Base-by-base conservation (phyloP, 2,113 vertebrate species). In the Campylomormyrus tamandua region DNA sequence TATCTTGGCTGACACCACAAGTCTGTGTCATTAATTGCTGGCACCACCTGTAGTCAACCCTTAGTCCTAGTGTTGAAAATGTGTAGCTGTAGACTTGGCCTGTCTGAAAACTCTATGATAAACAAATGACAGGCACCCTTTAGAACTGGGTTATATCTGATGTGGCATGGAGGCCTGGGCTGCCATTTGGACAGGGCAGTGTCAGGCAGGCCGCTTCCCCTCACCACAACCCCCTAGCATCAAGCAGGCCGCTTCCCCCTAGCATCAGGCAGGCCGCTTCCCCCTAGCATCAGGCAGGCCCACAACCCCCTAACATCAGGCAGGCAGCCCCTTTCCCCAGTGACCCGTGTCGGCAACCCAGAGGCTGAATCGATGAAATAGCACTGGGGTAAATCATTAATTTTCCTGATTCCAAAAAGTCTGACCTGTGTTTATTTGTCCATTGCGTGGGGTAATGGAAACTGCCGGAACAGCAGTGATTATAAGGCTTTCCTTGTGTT, bases 341-440 rank as follows among this genome's bases (percentile, higher is more conserved):
- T 80, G 35, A 39, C 74, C 74, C 31, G 5, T 80, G 35, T 42
- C 13, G 42, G 35, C 35, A 80, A 80, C 74, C 17, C 17, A 39
- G 35, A 11, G 35, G n/a, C 4, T 15, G 48, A n/a, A 31, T 53
- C n/a, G 0, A 13, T n/a, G 49, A 46, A 90, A 87, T 17, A 70
- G 10, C 62, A 62, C 66, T 21, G 46, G 24, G 80, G 70, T 52
- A 88, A 46, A 90, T 88, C 87, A 90, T 89, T 90, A 89, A 88
- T 89, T 56, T 66, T 80, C 17, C 91, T 91, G 93, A 88, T 93
- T 94, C 66, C 6, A 80, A 17, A 80, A 80, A 19, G 74, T 80
- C 31, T 39, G 74, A 80, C 3, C 74, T 42, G 35, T 39, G 74
- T 80, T 80, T 80, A 80, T 42, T 42, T 42, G 74, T 42, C 31